phyloP scores from a whole-genome alignment of 2,797 vertebrate species.

The Masticophis lateralis region DNA sequence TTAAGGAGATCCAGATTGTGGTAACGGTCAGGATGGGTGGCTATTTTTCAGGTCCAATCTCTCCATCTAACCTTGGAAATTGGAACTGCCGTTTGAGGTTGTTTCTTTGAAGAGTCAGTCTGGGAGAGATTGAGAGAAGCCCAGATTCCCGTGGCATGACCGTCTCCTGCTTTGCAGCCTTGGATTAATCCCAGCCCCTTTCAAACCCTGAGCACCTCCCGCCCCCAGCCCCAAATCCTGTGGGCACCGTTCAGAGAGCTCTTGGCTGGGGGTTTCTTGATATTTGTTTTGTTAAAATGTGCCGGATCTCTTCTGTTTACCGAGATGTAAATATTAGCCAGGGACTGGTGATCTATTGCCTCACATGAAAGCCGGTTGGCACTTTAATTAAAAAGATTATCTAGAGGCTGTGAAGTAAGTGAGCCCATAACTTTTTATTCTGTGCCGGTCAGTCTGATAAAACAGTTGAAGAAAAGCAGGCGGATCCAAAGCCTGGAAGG shows the following conservation, averaged over 20 bases:
- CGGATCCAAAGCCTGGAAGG: not conserved
- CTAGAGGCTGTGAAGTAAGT: not conserved
- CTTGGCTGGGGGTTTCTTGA: not conserved
- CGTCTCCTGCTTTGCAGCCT: not conserved
- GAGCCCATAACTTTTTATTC: not conserved
- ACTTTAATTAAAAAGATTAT: not conserved
- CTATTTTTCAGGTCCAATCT: not conserved
- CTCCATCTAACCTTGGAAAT: not conserved
- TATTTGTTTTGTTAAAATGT: not conserved
- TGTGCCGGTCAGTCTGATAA: not conserved
- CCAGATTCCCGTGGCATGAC: not conserved
- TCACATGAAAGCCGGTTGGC: not conserved
- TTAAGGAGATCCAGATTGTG: not conserved
- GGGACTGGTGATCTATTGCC: not conserved
- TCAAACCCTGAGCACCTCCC: not conserved
- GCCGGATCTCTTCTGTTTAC: not conserved
- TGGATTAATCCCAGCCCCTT: not conserved
- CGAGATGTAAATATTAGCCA: not conserved
- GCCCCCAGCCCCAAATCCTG: not conserved
- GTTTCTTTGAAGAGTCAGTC: not conserved
- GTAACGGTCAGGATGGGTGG: not conserved
- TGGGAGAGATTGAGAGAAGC: not conserved
- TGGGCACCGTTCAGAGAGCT: not conserved
- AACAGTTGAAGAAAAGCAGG: not conserved
- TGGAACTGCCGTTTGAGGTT: not conserved